Percentiles rank a stretch among this genome's conserved stretches.
Evolutionary conservation across 2,113 vertebrate species (phyloP).

Genomic region (Ranitomeya variabilis): DNA sequence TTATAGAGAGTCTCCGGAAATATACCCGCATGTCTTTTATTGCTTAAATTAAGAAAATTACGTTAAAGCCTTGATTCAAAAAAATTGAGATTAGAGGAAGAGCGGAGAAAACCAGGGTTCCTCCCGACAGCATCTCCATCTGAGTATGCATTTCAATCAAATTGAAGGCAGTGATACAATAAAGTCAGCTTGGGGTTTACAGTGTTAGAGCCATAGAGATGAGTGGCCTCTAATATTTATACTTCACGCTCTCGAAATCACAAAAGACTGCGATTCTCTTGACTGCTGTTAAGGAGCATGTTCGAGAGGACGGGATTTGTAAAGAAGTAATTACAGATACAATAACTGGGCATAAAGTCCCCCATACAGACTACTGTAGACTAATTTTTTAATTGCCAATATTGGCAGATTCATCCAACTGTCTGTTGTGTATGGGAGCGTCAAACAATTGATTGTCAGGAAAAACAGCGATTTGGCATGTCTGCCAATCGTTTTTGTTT

Average conservation of each 20-base stretch:
- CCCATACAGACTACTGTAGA: too few relatives aligned
- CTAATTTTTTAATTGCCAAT: too few relatives aligned
- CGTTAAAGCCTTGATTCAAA: slow-evolving; percentile 58
- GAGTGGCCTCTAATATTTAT: slow-evolving; percentile 61
- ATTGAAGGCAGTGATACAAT: slow-evolving; percentile 63
- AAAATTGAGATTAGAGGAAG: slow-evolving; percentile 57
- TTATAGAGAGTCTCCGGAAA: slow-evolving; percentile 33
- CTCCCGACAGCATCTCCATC: slow-evolving; percentile 62
- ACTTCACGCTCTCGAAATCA: slow-evolving; percentile 58
- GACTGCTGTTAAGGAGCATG: slow-evolving; percentile 50
- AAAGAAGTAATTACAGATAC: slow-evolving; percentile 31
- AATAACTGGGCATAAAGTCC: background rate
- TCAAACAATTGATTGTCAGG: too few relatives aligned
- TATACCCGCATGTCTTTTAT: slow-evolving; percentile 30
- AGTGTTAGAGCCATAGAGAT: slow-evolving; percentile 41
- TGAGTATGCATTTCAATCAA: slow-evolving; percentile 62
- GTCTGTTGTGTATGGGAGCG: too few relatives aligned
- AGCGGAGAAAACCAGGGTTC: slow-evolving; percentile 43
- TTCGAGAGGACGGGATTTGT: slow-evolving; percentile 59
- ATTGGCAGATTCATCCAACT: too few relatives aligned
- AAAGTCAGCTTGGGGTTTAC: slow-evolving; percentile 60
- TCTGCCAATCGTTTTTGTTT: too few relatives aligned
- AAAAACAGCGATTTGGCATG: too few relatives aligned
- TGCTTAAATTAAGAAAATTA: slow-evolving; percentile 55
- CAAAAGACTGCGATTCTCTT: slow-evolving; percentile 56